Conservation (phyloP, 2,797 vertebrate genomes). For the Phataginus tetradactyla region DNA sequence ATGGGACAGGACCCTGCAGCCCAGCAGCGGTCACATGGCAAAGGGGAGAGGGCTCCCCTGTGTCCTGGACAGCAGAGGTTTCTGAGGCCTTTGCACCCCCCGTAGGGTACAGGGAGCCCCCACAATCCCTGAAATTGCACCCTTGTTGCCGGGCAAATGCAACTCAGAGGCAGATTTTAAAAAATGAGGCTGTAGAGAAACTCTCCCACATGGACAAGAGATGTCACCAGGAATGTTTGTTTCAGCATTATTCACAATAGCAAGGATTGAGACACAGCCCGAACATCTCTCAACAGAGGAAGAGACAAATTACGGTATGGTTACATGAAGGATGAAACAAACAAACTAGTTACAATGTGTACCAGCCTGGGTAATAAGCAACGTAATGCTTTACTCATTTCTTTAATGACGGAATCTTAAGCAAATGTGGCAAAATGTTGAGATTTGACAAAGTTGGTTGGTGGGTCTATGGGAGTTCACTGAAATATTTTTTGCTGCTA, state of each 20-base stretch:
- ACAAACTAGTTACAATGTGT: not conserved
- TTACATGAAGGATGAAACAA: rapidly evolving
- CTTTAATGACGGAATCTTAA: not conserved
- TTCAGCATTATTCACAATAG: not conserved
- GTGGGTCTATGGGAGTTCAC: not conserved
- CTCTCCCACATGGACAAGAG: not conserved
- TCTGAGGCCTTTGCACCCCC: not conserved
- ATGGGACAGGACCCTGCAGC: not conserved
- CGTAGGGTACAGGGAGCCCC: not conserved
- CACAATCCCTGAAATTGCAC: not conserved
- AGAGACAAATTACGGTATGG: not conserved
- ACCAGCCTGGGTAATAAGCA: not conserved
- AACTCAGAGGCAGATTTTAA: not conserved
- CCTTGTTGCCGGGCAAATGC: not conserved
- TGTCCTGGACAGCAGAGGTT: not conserved
- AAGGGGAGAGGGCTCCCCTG: not conserved
- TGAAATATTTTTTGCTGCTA: not conserved
- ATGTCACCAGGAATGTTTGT: not conserved
- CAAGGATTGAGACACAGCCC: not conserved
- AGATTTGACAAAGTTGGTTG: not conserved
- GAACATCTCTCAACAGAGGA: not conserved
- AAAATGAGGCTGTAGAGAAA: not conserved
- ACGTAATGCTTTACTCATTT: not conserved
- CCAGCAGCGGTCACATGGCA: not conserved
- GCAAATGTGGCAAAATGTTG: not conserved